Conservation (phyloP, 2,888 invertebrate species). For the Pristionchus mayeri region DNA sequence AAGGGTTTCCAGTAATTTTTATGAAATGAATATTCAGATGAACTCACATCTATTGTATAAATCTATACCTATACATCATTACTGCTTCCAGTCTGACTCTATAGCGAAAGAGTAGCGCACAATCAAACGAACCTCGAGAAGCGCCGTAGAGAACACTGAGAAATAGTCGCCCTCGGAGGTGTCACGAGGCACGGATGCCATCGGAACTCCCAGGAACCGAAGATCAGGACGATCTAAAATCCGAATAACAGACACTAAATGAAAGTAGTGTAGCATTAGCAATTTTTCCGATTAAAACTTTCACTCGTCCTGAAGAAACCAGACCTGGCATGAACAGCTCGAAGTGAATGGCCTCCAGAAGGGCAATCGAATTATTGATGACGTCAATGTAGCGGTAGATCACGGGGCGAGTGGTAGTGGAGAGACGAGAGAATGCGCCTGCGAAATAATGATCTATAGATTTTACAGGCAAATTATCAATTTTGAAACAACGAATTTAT, state of each 20-base stretch:
- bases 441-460: too few relatives aligned
- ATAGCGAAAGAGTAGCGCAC: too few relatives aligned
- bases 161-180: background rate
- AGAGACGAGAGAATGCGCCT: background rate
- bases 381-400: conserved; percentile 34
- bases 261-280: too few relatives aligned
- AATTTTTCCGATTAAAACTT: too few relatives aligned
- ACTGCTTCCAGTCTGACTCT: background rate
- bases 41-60: background rate
- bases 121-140: too few relatives aligned
- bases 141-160: too few relatives aligned
- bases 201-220: background rate
- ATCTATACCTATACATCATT: background rate
- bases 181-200: background rate
- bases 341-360: conserved; percentile 33
- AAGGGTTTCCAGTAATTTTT: background rate
- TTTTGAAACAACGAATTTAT: too few relatives aligned
- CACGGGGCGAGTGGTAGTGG: background rate
- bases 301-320: background rate
- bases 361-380: background rate
- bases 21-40: background rate
- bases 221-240: conserved; percentile 7
- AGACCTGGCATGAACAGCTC: conserved; percentile 42
- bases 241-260: too few relatives aligned
- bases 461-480: too few relatives aligned